Conservation (phyloP, 64 coral and sea anemone genomes). For the Montipora capricornis region DNA sequence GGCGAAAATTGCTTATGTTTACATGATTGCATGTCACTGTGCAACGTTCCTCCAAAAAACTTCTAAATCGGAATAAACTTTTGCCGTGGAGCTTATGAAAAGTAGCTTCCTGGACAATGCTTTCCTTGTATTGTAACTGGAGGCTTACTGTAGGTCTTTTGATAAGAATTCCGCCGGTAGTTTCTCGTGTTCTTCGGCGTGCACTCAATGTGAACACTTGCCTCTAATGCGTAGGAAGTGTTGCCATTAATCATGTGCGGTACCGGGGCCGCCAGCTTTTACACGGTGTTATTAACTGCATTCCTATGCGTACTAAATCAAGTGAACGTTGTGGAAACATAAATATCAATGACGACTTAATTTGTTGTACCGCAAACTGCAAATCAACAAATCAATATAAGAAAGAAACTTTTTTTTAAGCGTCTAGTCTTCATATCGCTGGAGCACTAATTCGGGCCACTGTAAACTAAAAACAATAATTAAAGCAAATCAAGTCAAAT, state of each 20-base stretch:
- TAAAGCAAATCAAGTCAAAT: too few relatives aligned
- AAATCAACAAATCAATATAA: too few relatives aligned
- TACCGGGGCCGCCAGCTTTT: background rate
- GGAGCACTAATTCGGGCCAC: too few relatives aligned
- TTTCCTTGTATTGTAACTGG: background rate
- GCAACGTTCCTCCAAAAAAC: background rate
- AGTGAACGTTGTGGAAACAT: background rate
- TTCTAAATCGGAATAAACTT: background rate
- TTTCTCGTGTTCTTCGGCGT: background rate
- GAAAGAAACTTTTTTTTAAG: too few relatives aligned
- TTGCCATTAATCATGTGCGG: slow-evolving; percentile 2
- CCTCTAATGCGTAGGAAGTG: slow-evolving; percentile 20
- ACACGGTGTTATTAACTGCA: background rate
- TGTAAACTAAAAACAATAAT: too few relatives aligned
- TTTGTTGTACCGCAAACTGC: too few relatives aligned
- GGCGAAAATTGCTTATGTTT: background rate
- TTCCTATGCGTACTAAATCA: slow-evolving; percentile 12
- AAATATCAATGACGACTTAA: too few relatives aligned
- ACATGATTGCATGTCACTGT: background rate
- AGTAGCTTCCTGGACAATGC: background rate
- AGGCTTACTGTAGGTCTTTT: background rate
- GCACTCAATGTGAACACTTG: background rate
- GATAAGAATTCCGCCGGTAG: background rate
- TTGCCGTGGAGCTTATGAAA: background rate
- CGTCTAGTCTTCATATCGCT: too few relatives aligned